Base-by-base conservation (phyloP, 2,888 invertebrate genomes). In the Eristalis intricaria region DNA sequence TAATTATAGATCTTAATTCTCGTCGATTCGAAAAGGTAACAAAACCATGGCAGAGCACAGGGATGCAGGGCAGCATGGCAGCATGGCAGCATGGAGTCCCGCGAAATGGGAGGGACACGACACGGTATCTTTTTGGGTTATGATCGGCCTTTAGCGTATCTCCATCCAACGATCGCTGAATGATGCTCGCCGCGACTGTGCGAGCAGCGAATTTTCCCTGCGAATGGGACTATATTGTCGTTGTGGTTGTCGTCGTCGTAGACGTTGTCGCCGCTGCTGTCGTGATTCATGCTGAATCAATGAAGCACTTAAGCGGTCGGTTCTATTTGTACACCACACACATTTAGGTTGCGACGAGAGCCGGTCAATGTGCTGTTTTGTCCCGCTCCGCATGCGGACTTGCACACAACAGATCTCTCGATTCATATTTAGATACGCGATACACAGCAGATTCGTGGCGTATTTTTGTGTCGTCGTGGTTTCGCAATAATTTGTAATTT, bases 211-310 rank as follows among this genome's bases (percentile, higher is more conserved):
- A 79, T 43, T 65, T 74, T 63, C 29, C 29, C 74, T 78, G 71
- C 68, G 71, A 71, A 69, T 83, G 74, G 82, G 74, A 60, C 86
- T 74, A 66, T 68, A 50, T 29, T 74, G 68, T 70, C 26, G 26
- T 26, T 74, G 68, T 70, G 2, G 26, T 26, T 26, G 26, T 26
- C 26, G 26, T 26, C 58, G 65, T 70, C 73, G 64, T 61, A 26
- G 75, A 38, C 71, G 40, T 60, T 8, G 66, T 65, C 50, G 71
- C 50, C 43, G 43, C 43, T 19, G 63, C 35, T 71, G 86, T 86
- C 86, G 86, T 86, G 86, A 86, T 86, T 86, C 86, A 86, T 86
- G 86, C 83, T 63, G 78, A 86, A 86, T 86, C 86, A 83, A 86
- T 86, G 86, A 75, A 83, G 86, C 78, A 82, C 82, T 82, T 75